Conservation (phyloP, 2,888 invertebrate species). For the Odontomyia ornata region DNA sequence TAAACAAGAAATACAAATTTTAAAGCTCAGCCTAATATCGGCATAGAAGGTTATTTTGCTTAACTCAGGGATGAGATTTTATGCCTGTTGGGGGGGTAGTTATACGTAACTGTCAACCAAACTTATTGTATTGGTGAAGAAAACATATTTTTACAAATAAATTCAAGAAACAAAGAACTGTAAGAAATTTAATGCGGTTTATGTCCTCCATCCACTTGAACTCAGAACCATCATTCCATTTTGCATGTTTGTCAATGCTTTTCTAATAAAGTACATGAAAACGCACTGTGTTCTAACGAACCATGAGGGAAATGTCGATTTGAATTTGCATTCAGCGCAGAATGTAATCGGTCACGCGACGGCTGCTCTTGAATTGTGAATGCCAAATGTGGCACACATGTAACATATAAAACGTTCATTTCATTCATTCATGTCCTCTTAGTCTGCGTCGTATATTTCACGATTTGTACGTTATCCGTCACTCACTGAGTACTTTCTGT, state of each 20-base stretch:
- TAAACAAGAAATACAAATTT: no score
- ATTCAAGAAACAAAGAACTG: no score
- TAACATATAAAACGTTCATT: slow-evolving; percentile 30
- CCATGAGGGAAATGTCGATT: slow-evolving; percentile 9
- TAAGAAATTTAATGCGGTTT: no score
- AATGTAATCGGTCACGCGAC: slow-evolving; percentile 22
- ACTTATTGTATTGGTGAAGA: no score
- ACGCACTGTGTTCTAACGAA: background rate
- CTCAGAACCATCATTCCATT: no score
- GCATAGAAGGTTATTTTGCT: no score
- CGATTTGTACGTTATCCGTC: background rate
- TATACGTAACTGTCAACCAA: no score
- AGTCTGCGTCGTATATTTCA: background rate
- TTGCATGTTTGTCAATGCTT: background rate
- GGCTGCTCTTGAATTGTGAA: background rate
- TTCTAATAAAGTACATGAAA: slow-evolving; percentile 23
- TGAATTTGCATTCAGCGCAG: slow-evolving; percentile 19
- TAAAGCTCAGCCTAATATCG: no score
- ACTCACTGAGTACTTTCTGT: background rate
- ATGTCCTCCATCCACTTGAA: no score
- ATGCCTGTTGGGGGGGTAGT: no score
- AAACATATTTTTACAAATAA: no score
- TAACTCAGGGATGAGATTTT: no score
- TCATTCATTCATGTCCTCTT: background rate
- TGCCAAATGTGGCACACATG: slow-evolving; percentile 5